These are phyloP conservation scores for Hemitrygon akajei DNA, from an alignment of 2,797 vertebrate species.

Conservation along the genomic window DNA sequence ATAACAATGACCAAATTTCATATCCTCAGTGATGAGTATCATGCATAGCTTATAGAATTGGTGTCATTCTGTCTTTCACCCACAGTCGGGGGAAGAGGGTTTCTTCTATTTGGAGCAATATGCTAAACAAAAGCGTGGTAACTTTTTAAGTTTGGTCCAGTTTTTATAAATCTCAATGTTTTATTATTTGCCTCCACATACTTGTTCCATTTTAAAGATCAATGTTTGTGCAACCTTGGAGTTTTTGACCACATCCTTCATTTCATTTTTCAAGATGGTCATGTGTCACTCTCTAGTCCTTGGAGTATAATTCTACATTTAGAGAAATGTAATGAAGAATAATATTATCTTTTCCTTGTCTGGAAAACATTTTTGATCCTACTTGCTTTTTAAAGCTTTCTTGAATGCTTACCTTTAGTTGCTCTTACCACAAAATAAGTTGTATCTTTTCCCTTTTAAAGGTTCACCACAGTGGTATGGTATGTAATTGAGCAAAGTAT, in stretches of 20 bases:
- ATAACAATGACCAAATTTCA: not conserved
- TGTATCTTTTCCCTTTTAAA: slow-evolving; percentile 47
- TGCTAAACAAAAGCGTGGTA: not conserved
- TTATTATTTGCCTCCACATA: not conserved
- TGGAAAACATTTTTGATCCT: not conserved
- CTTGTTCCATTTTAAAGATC: not conserved
- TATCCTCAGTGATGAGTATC: not conserved
- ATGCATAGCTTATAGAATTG: not conserved
- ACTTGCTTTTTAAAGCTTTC: no score
- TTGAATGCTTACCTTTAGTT: not conserved
- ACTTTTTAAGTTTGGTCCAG: no score
- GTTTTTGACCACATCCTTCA: not conserved
- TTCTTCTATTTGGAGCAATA: not conserved
- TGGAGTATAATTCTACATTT: not conserved
- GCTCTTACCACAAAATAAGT: slow-evolving; percentile 25
- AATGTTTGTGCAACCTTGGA: not conserved
- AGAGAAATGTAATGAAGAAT: not conserved
- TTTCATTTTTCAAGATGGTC: not conserved
- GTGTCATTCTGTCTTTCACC: not conserved
- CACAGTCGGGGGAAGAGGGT: no score
- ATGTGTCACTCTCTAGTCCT: not conserved
- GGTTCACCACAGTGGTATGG: slow-evolving; percentile 75
- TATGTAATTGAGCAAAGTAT: slow-evolving; percentile 58
- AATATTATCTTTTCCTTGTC: not conserved
- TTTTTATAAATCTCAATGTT: not conserved